Conservation (phyloP, 2,797 vertebrate genomes). For the Enteromius treurensis region DNA sequence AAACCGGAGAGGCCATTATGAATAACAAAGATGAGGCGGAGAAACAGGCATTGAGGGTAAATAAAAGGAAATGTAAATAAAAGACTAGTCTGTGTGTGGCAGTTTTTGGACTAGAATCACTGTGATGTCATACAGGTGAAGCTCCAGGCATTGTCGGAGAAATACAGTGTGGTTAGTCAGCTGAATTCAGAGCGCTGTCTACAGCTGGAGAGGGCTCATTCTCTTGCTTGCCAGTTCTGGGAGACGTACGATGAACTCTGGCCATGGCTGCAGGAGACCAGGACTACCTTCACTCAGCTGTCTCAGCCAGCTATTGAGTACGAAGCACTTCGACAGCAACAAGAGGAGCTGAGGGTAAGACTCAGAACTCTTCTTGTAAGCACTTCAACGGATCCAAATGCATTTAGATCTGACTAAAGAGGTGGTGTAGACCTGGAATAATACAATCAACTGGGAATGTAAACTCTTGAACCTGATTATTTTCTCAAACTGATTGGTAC, state of each 20-base stretch:
- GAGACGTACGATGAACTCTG: slow-evolving; percentile 97
- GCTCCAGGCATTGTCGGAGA: slow-evolving; percentile 82
- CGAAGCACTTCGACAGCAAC: slow-evolving; percentile 90
- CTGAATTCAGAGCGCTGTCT: slow-evolving; percentile 93
- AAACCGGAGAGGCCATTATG: slow-evolving; percentile 87
- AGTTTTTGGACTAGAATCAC: neutral
- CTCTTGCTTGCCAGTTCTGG: slow-evolving; percentile 94
- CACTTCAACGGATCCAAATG: neutral
- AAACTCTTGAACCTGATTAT: neutral
- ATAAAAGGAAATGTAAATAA: slow-evolving; percentile 10
- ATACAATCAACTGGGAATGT: neutral
- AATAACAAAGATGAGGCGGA: slow-evolving; percentile 87
- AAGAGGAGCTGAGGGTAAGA: slow-evolving; percentile 95
- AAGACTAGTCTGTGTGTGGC: neutral
- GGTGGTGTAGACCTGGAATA: too few relatives aligned
- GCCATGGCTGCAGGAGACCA: slow-evolving; percentile 93
- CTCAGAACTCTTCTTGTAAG: neutral
- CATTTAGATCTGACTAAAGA: neutral
- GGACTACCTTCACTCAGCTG: slow-evolving; percentile 84
- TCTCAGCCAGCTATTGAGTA: slow-evolving; percentile 91
- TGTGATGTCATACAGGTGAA: slow-evolving; percentile 78
- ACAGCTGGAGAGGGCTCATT: slow-evolving; percentile 93
- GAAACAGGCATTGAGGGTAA: slow-evolving; percentile 85
- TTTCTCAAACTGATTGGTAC: neutral
- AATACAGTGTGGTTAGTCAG: slow-evolving; percentile 87